phyloP scores from a whole-genome alignment of 1,140 invertebrate species.

The Bemisia tabaci region DNA sequence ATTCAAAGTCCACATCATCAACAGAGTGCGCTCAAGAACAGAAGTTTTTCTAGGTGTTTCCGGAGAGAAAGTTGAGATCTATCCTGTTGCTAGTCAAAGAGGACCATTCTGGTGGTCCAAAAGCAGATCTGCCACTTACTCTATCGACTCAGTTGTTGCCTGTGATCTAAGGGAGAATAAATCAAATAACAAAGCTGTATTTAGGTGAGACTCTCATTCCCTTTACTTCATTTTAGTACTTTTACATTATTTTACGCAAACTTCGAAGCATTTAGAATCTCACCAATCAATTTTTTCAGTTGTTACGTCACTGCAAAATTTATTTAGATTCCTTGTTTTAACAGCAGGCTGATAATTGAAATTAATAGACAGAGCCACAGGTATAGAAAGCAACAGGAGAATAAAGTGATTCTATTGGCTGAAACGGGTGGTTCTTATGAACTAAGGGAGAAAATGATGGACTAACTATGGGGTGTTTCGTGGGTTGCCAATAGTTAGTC shows the following conservation, averaged over 20 bases:
- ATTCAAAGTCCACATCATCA: constrained; percentile 62
- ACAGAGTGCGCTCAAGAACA: constrained; percentile 62
- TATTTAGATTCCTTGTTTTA: no score
- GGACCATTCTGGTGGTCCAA: constrained; percentile 48
- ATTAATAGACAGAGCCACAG: no score
- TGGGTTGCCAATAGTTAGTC: no score
- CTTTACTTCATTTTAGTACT: background rate
- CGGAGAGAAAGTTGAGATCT: constrained; percentile 81
- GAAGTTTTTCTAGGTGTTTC: constrained; percentile 57
- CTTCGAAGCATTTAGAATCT: no score
- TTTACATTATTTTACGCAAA: constrained; percentile 6
- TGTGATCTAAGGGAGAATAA: constrained; percentile 64
- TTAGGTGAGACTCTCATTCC: constrained; percentile 22
- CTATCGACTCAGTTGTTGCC: constrained; percentile 70
- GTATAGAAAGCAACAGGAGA: no score
- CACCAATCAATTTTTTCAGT: background rate
- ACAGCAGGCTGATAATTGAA: no score
- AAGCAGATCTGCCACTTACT: constrained; percentile 56
- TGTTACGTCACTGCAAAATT: background rate
- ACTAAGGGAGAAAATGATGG: no score
- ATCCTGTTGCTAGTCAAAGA: constrained; percentile 56
- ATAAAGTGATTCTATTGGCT: no score
- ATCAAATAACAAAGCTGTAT: constrained; percentile 33
- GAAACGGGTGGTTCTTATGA: no score
- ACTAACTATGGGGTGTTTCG: no score